Base-by-base conservation (phyloP, 2,797 vertebrate genomes). In the Ctenosaura bakeri region DNA sequence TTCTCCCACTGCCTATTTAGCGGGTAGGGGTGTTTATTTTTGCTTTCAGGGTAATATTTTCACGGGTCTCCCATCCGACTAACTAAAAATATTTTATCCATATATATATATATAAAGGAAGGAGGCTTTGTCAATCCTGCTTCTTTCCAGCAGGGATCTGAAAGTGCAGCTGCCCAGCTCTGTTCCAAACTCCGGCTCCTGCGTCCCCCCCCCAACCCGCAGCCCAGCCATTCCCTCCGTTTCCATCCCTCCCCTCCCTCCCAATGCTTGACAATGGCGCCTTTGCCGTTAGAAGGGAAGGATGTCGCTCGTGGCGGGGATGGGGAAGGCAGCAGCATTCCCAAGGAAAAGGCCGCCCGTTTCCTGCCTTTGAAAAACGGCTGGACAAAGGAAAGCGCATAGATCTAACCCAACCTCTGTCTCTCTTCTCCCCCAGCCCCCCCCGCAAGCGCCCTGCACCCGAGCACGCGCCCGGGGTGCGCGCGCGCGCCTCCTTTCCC, bases 231-330 rank as follows among this genome's bases (percentile, higher is more conserved):
- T 26, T 20, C 62, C 62, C 56, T 22, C 64, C 64, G 29, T 22
- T 50, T 81, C 76, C 69, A 2, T 18, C 18, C 35, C 66, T 14
- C 32, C 46, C 71, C 24, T 74, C 3, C 86, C 86, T 52, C 50
- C 71, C 76, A 52, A 29, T 1, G 59, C 85, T 94, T 88, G 94
- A 95, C 94, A 96, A 96, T 96, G 96, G 96, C 95, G 95, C 94
- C 95, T 91, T 91, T n/a, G 56, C 85, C 56, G 91, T 93, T 77
- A 18, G 84, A 42, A 35, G 78, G 76, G 74, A 66, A 78, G 74
- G 91, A 35, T 71, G 81, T 73, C 16, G 14, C 56, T 18, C 3
- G 56, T 59, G 20, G 56, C 3, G 16, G 18, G 56, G 56, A 59
- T 59, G 56, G 56, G 16, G 14, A 59, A 59, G 32, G 83, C 89